A percentile compares a stretch with the other conserved stretches of the same genome.
Evolutionary conservation across 2,113 vertebrate species (phyloP).

Genomic region (Fregata magnificens): DNA sequence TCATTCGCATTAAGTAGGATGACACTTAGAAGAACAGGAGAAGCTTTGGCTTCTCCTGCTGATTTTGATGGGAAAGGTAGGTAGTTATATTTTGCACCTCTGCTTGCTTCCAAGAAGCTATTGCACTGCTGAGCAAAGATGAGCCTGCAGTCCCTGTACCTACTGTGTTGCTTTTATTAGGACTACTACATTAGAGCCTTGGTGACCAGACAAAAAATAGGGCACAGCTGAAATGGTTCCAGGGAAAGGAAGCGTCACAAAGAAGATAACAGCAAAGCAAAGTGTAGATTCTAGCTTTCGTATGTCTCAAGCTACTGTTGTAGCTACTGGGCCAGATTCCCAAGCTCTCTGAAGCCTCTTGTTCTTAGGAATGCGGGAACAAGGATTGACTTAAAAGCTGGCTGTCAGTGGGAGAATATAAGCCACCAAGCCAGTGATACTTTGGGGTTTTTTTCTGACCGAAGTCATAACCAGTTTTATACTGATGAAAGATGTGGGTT

Average conservation of each 20-base stretch:
- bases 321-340: not conserved
- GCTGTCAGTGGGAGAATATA: not conserved
- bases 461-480: not conserved
- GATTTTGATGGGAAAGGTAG: conserved; percentile 29
- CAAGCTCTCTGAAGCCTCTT: not conserved
- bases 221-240: conserved; percentile 6
- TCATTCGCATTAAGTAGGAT: not conserved
- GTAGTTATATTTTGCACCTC: conserved; percentile 51
- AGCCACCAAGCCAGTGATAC: not conserved
- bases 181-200: conserved; percentile 5
- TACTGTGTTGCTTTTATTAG: conserved; percentile 58
- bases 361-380: not conserved
- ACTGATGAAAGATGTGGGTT: not conserved
- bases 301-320: not conserved
- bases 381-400: not conserved
- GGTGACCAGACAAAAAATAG: conserved; percentile 40
- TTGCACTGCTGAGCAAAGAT: conserved; percentile 44
- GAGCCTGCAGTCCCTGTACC: conserved; percentile 13
- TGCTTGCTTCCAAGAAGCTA: conserved; percentile 37
- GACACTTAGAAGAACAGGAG: no score
- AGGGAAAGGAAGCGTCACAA: not conserved
- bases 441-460: not conserved
- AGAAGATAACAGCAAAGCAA: not conserved
- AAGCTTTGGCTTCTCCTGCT: conserved; percentile 36
- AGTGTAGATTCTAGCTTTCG: not conserved